Evolutionary conservation across 1,140 invertebrate species (phyloP), one percentile per base, ranked within the genome.

Genomic region (Nymphalis io): DNA sequence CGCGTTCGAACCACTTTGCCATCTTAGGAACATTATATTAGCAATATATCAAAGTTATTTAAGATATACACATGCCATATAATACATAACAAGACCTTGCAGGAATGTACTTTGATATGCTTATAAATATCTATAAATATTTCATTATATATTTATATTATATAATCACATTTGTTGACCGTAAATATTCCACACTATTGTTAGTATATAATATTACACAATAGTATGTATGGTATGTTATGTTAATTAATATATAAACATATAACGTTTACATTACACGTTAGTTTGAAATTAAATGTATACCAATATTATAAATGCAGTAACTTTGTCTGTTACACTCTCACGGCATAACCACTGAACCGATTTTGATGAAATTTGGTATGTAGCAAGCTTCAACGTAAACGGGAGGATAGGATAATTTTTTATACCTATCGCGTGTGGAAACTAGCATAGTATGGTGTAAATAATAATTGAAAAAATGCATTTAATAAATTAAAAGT

Each of bases 121-220:
- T 11, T n/a, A 48, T 48, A 18, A 48, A n/a, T 20, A 20, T 51
- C 18, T n/a, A 48, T 48, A 18, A 48, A n/a, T 16, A 18, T 51
- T 51, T 20, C 15, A 15, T 18, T 51, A 20, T 20, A 51, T 40
- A 53, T 68, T 27, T 53, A 13, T 60, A 21, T 44, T 58, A n/a
- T 23, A 33, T 58, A 33, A 58, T 21, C 55, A n/a, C 55, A 15
- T 16, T 44, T 61, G 42, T 16, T 60, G 18, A 42, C n/a, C 33
- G 42, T 40, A 61, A 21, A 61, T 40, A 44, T 44, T 46, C 40
- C 42, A 61, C 23, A 61, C 42, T 46, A 46, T n/a, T 33, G 27
- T 33, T 33, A 33, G n/a, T 16, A 18, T 1, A 51, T n/a, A n/a
- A n/a, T 18, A 51, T 13, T 16, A 16, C 20, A 51, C 46, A 51